A percentile compares a stretch with the other conserved stretches of the same genome.
Evolutionary conservation across 2,113 vertebrate species (phyloP).

Genomic region (Heptranchias perlo): DNA sequence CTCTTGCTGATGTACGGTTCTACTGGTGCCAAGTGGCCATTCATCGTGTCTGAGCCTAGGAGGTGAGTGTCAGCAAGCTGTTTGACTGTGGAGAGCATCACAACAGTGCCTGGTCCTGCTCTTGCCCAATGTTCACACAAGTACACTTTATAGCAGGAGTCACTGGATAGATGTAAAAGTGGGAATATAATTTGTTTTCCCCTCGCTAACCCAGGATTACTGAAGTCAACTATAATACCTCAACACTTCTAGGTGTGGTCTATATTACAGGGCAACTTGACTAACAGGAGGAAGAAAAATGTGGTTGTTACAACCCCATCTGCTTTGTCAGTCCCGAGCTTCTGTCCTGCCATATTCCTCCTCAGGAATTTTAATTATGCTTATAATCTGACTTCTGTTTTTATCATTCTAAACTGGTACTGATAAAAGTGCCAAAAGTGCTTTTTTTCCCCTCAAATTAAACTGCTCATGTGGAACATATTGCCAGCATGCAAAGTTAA

Average conservation of each 20-base stretch:
- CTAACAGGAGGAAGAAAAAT: neutral
- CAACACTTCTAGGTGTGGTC: neutral
- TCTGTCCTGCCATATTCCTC: neutral
- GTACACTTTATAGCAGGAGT: neutral
- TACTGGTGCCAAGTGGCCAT: neutral
- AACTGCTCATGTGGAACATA: neutral
- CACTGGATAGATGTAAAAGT: neutral
- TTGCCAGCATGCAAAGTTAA: neutral
- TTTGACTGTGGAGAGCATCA: neutral
- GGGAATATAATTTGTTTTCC: neutral
- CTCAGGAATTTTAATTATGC: neutral
- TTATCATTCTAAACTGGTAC: neutral
- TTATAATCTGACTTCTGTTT: neutral
- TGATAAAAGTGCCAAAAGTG: neutral
- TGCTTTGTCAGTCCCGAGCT: neutral
- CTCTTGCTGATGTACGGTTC: neutral
- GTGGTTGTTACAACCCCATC: neutral
- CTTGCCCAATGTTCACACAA: neutral
- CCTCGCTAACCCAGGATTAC: neutral
- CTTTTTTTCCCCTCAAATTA: neutral
- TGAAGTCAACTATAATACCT: neutral
- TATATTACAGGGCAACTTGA: neutral
- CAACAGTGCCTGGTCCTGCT: neutral
- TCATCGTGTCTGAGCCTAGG: neutral
- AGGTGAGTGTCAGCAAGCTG: neutral